Base-by-base conservation (phyloP, 2,888 invertebrate species). In the Trachelus iudaicus region DNA sequence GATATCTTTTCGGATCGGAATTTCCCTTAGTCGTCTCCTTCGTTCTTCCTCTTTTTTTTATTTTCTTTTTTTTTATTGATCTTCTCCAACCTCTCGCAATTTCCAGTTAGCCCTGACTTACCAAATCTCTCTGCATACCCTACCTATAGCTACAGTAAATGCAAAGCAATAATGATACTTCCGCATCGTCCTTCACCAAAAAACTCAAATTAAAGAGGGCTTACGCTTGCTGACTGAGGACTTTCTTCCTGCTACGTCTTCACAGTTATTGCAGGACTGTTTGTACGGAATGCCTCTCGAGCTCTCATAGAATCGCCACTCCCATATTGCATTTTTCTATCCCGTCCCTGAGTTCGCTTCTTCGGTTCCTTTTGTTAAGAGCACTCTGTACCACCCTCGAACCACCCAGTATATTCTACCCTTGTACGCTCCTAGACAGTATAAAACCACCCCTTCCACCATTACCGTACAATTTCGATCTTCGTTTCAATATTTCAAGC, bases 81-180 rank as follows among this genome's bases (percentile, higher is more conserved):
- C 40, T 4, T 40, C 40, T 15, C 4, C 15, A 1, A 15, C 15
- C 40, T 4, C 15, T 15, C 40, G 40, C 15, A 15, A 40, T 15
- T 40, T 40, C 40, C 40, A 40, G 40, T 40, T 40, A 40, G 40
- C 6, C 15, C 40, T 40, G 40, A 40, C 40, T 40, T 40, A 40
- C 15, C 40, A 15, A 1, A 40, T 15, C 15, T 40, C 15, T 40
- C 40, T 40, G 40, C 15, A 40, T 40, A 40, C 15, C 13, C 15
- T 40, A 40, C 1, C 15, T 15, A 40, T 15, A 40, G 40, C 15
- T 40, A 40, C 73, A 37, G 73, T 76, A 73, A 81, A 81, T 81
- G 78, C 80, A 75, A 77, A 80, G 81, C 80, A 81, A 81, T 82
- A 82, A 82, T 79, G 78, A 83, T 73, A 75, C 75, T 33, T 30